These are phyloP conservation scores for Coccyzus lansbergi DNA, from an alignment of 2,797 vertebrate genomes.

Conservation along the genomic window DNA sequence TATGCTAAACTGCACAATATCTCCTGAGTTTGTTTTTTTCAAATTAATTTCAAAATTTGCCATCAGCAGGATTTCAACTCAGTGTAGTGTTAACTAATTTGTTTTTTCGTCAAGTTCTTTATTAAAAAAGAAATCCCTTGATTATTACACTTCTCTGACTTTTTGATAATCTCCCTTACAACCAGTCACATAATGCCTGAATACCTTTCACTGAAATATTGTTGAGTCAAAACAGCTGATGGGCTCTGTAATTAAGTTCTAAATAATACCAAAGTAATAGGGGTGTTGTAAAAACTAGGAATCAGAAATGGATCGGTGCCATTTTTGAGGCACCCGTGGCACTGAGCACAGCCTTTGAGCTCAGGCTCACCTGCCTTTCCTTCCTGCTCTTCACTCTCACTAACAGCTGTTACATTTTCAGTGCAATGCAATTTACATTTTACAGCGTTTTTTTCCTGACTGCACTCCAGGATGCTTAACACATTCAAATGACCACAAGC, in stretches of 20 bases:
- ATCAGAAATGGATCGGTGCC: neutral
- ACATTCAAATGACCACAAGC: slow-evolving; percentile 66
- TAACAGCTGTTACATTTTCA: slow-evolving; percentile 31
- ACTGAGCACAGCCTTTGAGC: neutral
- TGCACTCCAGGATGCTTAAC: slow-evolving; percentile 39
- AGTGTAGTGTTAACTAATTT: slow-evolving; percentile 75
- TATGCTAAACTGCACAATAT: neutral
- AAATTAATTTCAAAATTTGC: slow-evolving; percentile 62
- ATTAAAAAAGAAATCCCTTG: slow-evolving; percentile 79
- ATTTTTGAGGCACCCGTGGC: neutral
- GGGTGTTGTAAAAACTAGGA: slow-evolving; percentile 41
- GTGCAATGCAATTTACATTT: slow-evolving; percentile 52
- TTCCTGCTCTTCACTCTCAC: neutral
- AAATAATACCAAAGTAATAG: slow-evolving; percentile 68
- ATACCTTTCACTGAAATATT: slow-evolving; percentile 70
- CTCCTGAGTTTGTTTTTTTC: neutral
- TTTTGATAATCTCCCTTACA: slow-evolving; percentile 76
- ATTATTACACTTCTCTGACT: slow-evolving; percentile 79
- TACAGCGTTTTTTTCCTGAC: slow-evolving; percentile 34
- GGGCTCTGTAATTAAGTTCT: slow-evolving; percentile 74
- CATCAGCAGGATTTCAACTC: slow-evolving; percentile 69
- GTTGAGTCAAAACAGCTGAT: slow-evolving; percentile 69
- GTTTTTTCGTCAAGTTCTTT: slow-evolving; percentile 79
- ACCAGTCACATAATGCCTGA: slow-evolving; percentile 73
- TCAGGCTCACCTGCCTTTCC: neutral